Conservation (phyloP, 2,888 invertebrate species). For the Oxyteleia sp. region DNA sequence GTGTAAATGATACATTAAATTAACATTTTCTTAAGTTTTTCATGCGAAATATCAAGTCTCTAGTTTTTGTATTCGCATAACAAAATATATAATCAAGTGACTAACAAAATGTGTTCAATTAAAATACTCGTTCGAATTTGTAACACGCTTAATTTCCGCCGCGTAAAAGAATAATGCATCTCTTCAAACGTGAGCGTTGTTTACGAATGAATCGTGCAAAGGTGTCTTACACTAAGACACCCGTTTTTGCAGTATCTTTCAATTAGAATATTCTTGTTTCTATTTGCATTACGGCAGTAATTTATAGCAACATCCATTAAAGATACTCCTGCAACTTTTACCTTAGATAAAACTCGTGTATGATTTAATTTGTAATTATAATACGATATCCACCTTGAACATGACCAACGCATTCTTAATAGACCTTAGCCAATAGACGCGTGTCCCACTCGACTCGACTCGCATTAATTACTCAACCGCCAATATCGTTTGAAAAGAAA, state of each 20-base stretch:
- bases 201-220: not conserved
- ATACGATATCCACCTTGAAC: slow-evolving; percentile 74
- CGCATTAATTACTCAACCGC: slow-evolving; percentile 54
- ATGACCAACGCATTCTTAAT: slow-evolving; percentile 73
- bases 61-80: too few relatives aligned
- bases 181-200: not conserved
- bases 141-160: not conserved
- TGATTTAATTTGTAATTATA: slow-evolving; percentile 73
- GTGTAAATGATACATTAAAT: too few relatives aligned
- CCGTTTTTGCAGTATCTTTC: not conserved
- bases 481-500: slow-evolving; percentile 31
- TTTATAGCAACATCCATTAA: slow-evolving; percentile 61
- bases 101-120: slow-evolving; percentile 6
- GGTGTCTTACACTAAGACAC: not conserved
- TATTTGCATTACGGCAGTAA: slow-evolving; percentile 52
- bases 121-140: not conserved
- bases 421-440: slow-evolving; percentile 53
- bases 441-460: slow-evolving; percentile 59
- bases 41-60: too few relatives aligned
- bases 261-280: slow-evolving; percentile 31
- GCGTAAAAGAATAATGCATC: not conserved
- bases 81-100: too few relatives aligned
- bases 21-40: too few relatives aligned
- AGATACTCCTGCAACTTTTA: slow-evolving; percentile 66
- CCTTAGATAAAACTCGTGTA: slow-evolving; percentile 67